Conservation (phyloP, 1,140 invertebrate genomes). For the Colletes latitarsis region DNA sequence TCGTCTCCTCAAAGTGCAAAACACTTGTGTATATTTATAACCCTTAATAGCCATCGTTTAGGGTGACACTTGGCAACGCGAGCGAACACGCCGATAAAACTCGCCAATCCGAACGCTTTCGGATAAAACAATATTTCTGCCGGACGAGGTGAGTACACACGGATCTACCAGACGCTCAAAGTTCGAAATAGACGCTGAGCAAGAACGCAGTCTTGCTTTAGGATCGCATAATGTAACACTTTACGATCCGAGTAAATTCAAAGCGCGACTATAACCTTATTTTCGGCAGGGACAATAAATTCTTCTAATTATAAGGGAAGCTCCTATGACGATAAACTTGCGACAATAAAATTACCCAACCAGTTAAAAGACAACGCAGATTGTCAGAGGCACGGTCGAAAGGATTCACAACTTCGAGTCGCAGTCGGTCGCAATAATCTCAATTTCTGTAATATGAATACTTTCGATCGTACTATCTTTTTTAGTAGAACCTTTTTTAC, state of each 20-base stretch:
- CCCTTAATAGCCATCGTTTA: conserved; percentile 9
- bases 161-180: background rate
- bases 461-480: background rate
- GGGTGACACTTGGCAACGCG: background rate
- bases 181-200: conserved; percentile 38
- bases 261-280: conserved; percentile 21
- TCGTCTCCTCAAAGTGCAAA: background rate
- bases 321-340: conserved; percentile 11
- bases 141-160: no score
- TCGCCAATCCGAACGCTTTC: conserved; percentile 13
- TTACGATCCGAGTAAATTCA: conserved; percentile 36
- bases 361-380: background rate
- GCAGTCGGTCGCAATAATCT: background rate
- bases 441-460: no score
- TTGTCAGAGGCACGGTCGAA: background rate
- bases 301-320: conserved; percentile 24
- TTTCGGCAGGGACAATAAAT: conserved; percentile 26
- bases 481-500: no score
- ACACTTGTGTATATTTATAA: conserved; percentile 20
- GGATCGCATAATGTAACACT: conserved; percentile 20
- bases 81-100: background rate
- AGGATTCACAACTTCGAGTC: background rate
- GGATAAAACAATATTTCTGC: conserved; percentile 31
- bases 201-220: conserved; percentile 15
- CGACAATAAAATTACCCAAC: conserved; percentile 3